Percentiles rank a stretch among this genome's conserved stretches.
Evolutionary conservation across 2,888 invertebrate species (phyloP).

Genomic region (Lysandra coridon): DNA sequence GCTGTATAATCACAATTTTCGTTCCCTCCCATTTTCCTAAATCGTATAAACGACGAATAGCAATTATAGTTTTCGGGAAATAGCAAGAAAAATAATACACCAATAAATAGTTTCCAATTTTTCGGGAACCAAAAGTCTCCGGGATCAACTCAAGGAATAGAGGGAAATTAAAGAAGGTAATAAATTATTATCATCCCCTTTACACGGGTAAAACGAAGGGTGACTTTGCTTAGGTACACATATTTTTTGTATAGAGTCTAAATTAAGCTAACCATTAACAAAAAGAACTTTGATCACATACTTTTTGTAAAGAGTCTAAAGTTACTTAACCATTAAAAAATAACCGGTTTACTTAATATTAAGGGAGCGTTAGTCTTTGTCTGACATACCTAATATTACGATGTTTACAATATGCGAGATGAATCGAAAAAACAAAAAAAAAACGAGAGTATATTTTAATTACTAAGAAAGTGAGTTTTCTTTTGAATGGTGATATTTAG

Average conservation of each 20-base stretch:
- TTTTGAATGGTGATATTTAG: too few species aligned
- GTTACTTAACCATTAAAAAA: too few species aligned
- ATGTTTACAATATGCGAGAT: too few species aligned
- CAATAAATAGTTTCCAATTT: not conserved
- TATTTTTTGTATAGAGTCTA: not conserved
- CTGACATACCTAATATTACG: too few species aligned
- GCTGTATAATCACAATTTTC: too few species aligned
- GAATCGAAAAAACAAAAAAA: too few species aligned
- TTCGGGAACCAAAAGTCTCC: not conserved
- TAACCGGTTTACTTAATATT: too few species aligned
- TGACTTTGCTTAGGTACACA: not conserved
- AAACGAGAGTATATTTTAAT: too few species aligned
- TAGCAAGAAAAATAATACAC: not conserved
- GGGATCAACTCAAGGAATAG: not conserved
- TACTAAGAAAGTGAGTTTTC: too few species aligned
- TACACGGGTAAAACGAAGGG: not conserved
- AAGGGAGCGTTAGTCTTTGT: too few species aligned
- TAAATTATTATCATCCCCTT: conserved; percentile 10
- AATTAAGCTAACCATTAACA: not conserved
- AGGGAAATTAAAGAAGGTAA: not conserved
- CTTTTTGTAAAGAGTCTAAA: too few species aligned
- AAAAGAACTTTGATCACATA: not conserved
- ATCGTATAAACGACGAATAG: not conserved
- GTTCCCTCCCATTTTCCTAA: not conserved
- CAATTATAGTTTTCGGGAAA: not conserved